phyloP scores from a whole-genome alignment of 2,797 vertebrate species.

The Netta rufina region DNA sequence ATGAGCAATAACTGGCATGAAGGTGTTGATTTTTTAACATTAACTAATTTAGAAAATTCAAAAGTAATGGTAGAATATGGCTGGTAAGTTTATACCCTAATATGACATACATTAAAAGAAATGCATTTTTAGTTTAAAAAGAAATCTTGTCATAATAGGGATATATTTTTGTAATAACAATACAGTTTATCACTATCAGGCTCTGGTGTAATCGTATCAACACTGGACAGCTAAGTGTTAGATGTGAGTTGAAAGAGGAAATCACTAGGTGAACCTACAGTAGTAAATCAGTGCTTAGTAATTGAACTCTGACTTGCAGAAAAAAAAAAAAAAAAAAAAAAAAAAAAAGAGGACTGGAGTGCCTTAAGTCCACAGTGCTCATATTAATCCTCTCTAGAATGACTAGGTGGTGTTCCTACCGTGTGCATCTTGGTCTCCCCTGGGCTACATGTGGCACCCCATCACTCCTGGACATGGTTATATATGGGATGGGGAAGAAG shows the following conservation, averaged over 20 bases:
- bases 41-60: neutral
- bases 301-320: neutral
- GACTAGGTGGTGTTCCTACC: neutral
- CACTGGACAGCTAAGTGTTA: neutral
- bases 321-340: neutral
- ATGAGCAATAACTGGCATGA: neutral
- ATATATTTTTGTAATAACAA: neutral
- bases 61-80: neutral
- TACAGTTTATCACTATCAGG: neutral
- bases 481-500: neutral
- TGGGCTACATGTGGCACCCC: rapidly evolving
- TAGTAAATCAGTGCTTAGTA: neutral
- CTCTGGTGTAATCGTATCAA: neutral
- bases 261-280: neutral
- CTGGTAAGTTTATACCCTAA: neutral
- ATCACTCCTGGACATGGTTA: neutral
- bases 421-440: rapidly evolving
- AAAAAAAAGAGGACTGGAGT: neutral
- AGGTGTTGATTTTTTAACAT: neutral
- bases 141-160: neutral
- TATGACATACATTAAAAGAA: neutral
- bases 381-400: neutral
- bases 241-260: neutral
- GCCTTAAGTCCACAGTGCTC: neutral
- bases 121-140: neutral